Base-by-base conservation (phyloP, 35 echinoderm and acorn worm genomes). In the Apostichopus californicus region DNA sequence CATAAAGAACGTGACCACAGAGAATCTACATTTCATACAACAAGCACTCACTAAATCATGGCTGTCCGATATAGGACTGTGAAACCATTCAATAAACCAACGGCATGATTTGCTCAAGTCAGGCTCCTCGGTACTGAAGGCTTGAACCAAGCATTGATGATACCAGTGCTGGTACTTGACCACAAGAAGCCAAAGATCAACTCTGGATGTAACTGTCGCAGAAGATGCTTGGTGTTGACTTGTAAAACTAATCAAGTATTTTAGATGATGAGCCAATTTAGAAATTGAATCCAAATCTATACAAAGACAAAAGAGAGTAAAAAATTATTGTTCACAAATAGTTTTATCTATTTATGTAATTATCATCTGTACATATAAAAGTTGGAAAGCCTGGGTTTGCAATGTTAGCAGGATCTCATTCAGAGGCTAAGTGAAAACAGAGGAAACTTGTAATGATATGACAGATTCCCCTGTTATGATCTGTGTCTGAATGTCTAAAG, bases 91-190 rank as follows among this genome's bases (percentile, higher is more conserved):
- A 1, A 83, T 83, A 9, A 83, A 83, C 7, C 22, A 13, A 17
- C 80, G 55, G n/a, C 80, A 83, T 17, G 80, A 5, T n/a, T 83
- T 17, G 0, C 55, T 56, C n/a, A 83, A 18, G 17, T 25, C 34
- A 13, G 10, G 0, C 2, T 83, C 80, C 55, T 15, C 6, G 34
- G 34, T 46, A 55, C 13, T 54, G 52, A 83, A 83, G 15, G 80
- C 28, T 0, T 55, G 52, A 13, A 83, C 10, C 52, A 83, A 83
- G 55, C 34, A 46, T 55, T 83, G 80, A 55, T 83, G 80, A 55
- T 83, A 56, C 80, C 80, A 83, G 14, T 83, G 52, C 52, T 83
- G 80, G 80, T 83, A 53, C 25, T 83, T 83, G 53, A 55, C 80
- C 6, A 83, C 9, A 12, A 83, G 8, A 8, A 83, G 17, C 80